These are phyloP conservation scores for Synanthedon vespiformis DNA, from an alignment of 2,888 invertebrate species.

Conservation along the genomic window DNA sequence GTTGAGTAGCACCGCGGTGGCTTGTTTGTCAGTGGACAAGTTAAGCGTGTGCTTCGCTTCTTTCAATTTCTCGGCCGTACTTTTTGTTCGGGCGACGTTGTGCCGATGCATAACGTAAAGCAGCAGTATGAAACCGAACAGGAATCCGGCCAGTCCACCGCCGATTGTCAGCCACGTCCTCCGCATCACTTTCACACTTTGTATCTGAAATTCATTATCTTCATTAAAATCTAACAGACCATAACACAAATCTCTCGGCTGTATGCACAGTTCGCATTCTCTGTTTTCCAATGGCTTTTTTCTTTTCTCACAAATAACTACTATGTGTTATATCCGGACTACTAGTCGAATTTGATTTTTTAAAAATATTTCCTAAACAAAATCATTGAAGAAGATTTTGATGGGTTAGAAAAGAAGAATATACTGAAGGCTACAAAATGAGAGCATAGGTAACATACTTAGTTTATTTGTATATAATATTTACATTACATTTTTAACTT, in stretches of 20 bases:
- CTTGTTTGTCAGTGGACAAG: constrained; percentile 30
- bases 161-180: constrained; percentile 60
- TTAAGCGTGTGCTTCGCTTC: constrained; percentile 20
- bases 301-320: too few relatives aligned
- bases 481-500: too few relatives aligned
- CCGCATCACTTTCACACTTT: constrained; percentile 32
- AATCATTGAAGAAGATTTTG: too few relatives aligned
- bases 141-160: constrained; percentile 54
- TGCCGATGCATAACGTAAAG: constrained; percentile 60
- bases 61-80: constrained; percentile 33
- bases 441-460: too few relatives aligned
- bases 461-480: too few relatives aligned
- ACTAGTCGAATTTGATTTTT: too few relatives aligned
- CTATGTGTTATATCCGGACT: too few relatives aligned
- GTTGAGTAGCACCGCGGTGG: constrained; percentile 37
- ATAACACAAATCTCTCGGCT: not conserved
- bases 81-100: constrained; percentile 55
- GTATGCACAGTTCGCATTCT: not conserved
- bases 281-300: too few relatives aligned
- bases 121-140: constrained; percentile 54
- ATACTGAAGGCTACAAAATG: too few relatives aligned
- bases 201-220: constrained; percentile 23
- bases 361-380: too few relatives aligned
- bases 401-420: too few relatives aligned
- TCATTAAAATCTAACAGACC: too few relatives aligned